Base-by-base conservation (phyloP, 2,888 invertebrate species). In the Lithophane socia region DNA sequence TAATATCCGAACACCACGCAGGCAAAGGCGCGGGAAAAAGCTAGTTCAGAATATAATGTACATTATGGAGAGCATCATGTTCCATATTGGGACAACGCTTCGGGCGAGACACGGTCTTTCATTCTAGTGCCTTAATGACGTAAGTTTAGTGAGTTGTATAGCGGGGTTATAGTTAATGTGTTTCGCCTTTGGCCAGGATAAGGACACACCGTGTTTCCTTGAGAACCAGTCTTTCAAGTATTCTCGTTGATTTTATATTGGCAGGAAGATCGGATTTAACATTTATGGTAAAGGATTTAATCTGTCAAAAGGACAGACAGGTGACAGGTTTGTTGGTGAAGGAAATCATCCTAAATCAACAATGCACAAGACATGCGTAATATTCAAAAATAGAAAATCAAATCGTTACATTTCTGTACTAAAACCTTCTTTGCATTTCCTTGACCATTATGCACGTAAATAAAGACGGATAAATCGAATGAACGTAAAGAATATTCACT, bases 31-130 rank as follows among this genome's bases (percentile, higher is more conserved):
- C 10, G n/a, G 68, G 10, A 3, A 2, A 37, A 56, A n/a, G 7
- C 10, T 13, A 67, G 2, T 63, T 58, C 8, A 47, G 18, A 71
- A 61, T 21, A 56, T 56, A 65, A 60, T 16, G n/a, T 80, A 37
- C 63, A 54, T 21, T 68, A 64, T 64, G n/a, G 64, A 64, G n/a
- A 74, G 64, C 16, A 72, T 16, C 21, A 12, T 73, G 66, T 68
- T 56, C 13, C 69, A 54, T 69, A 77, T 80, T 29, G 29, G 64
- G 71, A 56, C 49, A 49, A 47, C 42, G 82, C 84, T 70, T 60
- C 56, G 10, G 83, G 84, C 83, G 52, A 47, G 42, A 84, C 86
- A 82, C 24, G 64, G 29, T 24, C 54, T 42, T 65, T 44, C 58
- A 58, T 68, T 47, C 37, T 44, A 61, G 12, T 60, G 21, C 58